Evolutionary conservation across 2,888 invertebrate genomes (phyloP).

Genomic region (Drosophila subquinaria): DNA sequence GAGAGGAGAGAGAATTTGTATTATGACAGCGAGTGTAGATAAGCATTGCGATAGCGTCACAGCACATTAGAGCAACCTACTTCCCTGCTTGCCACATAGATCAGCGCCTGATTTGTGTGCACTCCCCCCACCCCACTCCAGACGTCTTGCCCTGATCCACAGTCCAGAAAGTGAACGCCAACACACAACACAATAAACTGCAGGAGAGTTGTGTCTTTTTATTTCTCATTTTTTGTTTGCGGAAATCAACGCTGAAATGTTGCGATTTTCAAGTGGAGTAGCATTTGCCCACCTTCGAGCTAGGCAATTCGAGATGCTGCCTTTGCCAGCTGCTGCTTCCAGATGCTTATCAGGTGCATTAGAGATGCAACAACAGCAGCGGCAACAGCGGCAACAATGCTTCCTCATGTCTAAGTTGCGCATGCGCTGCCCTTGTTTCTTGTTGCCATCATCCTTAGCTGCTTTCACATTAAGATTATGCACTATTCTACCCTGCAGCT

Average conservation of each 20-base stretch:
- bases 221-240: slow-evolving; percentile 13
- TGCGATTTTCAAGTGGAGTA: slow-evolving; percentile 57
- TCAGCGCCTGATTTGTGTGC: slow-evolving; percentile 38
- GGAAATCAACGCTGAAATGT: slow-evolving; percentile 56
- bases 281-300: slow-evolving; percentile 44
- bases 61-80: slow-evolving; percentile 56
- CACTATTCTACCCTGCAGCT: background rate
- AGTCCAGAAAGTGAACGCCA: slow-evolving; percentile 24
- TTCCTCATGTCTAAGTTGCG: slow-evolving; percentile 38
- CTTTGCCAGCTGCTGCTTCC: slow-evolving; percentile 5
- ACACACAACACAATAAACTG: slow-evolving; percentile 19
- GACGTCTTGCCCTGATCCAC: background rate
- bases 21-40: slow-evolving; percentile 62
- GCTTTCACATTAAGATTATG: slow-evolving; percentile 22
- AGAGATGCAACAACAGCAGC: slow-evolving; percentile 26
- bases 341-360: slow-evolving; percentile 46
- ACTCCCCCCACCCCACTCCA: background rate
- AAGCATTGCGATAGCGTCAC: slow-evolving; percentile 62
- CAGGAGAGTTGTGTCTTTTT: slow-evolving; percentile 1
- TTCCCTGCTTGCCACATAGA: slow-evolving; percentile 30
- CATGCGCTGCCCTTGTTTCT: slow-evolving; percentile 54
- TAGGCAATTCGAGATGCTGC: slow-evolving; percentile 55
- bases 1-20: slow-evolving; percentile 28
- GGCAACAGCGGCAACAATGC: slow-evolving; percentile 5
- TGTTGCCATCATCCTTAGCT: slow-evolving; percentile 19